A percentile compares a stretch with the other conserved stretches of the same genome.
phyloP scores from a whole-genome alignment of 2,797 vertebrate species.

The Tolypeutes matacus region DNA sequence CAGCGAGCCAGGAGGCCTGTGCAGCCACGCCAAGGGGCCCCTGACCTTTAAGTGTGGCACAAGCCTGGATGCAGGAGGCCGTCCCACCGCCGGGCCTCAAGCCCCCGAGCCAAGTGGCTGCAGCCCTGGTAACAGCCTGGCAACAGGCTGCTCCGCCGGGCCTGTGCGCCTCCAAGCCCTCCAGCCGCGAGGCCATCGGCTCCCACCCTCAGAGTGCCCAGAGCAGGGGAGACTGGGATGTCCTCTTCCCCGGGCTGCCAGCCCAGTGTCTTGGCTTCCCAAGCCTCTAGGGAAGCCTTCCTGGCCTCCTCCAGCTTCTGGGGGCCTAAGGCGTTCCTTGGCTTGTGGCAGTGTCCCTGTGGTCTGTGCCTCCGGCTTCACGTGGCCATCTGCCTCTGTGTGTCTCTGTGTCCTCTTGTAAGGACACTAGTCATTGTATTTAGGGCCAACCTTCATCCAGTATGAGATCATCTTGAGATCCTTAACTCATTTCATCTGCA shows the following conservation, averaged over 20 bases:
- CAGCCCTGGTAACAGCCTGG: slow-evolving; percentile 5
- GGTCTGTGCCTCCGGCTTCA: neutral
- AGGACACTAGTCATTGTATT: neutral
- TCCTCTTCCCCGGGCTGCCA: neutral
- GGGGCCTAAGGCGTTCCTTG: neutral
- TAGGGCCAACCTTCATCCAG: neutral
- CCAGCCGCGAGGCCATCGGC: neutral
- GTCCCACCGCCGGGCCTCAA: neutral
- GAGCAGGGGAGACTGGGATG: neutral
- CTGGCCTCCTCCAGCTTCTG: neutral
- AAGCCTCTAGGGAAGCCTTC: neutral
- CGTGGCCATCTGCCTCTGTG: neutral
- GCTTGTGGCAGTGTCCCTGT: neutral
- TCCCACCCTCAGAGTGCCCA: neutral
- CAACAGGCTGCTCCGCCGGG: neutral
- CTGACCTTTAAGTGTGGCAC: neutral
- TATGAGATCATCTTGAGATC: neutral
- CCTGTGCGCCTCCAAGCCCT: too few relatives aligned
- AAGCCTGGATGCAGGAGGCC: neutral
- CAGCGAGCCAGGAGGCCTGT: neutral
- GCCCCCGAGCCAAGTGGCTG: neutral
- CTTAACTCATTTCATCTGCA: neutral
- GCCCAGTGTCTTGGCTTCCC: neutral
- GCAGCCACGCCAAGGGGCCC: neutral
- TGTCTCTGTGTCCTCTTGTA: neutral